Percentiles rank a stretch among this genome's conserved stretches.
These are phyloP conservation scores for Malacoraja senta DNA, from an alignment of 2,797 vertebrate genomes.

Conservation along the genomic window DNA sequence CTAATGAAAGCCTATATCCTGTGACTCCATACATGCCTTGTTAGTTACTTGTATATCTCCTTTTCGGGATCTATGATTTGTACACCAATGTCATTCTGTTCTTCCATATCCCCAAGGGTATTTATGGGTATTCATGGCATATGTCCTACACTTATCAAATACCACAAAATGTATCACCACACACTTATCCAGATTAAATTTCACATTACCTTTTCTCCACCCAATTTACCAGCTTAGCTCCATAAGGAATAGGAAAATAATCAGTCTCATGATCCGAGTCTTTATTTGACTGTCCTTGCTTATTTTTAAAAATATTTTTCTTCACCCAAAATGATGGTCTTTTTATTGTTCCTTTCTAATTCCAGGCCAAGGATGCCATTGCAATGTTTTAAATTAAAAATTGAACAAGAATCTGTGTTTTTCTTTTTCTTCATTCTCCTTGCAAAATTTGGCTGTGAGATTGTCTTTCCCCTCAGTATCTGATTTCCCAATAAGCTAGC, in stretches of 20 bases:
- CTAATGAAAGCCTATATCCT: too few species aligned
- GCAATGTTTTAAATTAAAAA: neutral
- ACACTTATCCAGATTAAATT: too few species aligned
- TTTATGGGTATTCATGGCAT: too few species aligned
- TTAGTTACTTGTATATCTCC: too few species aligned
- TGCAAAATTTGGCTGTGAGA: neutral
- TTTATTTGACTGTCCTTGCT: neutral
- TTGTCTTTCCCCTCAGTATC: neutral
- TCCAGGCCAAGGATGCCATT: neutral
- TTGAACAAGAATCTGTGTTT: neutral
- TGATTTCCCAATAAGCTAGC: neutral
- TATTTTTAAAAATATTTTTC: neutral
- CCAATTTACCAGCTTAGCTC: neutral
- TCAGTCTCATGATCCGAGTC: neutral
- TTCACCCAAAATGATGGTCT: neutral
- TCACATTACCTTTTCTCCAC: too few species aligned
- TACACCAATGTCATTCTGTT: too few species aligned
- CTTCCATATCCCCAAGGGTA: too few species aligned
- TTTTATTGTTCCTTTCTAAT: neutral
- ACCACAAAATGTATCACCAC: too few species aligned
- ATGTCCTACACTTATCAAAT: too few species aligned
- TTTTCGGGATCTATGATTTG: too few species aligned
- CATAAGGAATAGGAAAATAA: neutral
- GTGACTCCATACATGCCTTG: too few species aligned
- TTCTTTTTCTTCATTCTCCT: neutral